These are phyloP conservation scores for Dryococelus australis DNA, from an alignment of 2,888 invertebrate genomes.

Conservation along the genomic window DNA sequence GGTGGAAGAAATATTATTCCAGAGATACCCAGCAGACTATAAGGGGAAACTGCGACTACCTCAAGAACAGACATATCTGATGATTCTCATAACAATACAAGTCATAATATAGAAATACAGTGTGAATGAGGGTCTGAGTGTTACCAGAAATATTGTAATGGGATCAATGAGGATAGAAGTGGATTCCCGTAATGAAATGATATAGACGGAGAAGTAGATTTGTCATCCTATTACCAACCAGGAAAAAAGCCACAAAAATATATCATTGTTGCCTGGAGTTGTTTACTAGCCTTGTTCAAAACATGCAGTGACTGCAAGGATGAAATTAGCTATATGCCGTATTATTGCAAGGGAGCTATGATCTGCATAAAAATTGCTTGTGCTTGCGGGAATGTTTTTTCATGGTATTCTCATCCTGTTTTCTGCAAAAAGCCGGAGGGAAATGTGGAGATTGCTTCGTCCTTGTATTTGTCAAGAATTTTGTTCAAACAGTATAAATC, in stretches of 20 bases:
- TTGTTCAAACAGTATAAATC: conserved; percentile 13
- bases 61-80: no score
- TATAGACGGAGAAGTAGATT: background rate
- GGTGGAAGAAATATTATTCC: no score
- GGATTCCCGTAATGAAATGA: conserved; percentile 28
- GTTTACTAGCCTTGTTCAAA: background rate
- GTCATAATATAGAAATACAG: no score
- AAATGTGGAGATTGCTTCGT: conserved; percentile 10
- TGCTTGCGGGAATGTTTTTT: background rate
- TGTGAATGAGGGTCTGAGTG: no score
- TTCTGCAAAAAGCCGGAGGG: background rate
- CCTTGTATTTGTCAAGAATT: conserved; percentile 1
- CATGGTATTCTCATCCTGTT: background rate
- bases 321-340: background rate
- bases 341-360: background rate
- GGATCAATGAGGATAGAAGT: no score
- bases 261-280: background rate
- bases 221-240: no score
- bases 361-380: background rate
- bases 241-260: background rate
- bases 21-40: no score
- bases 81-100: no score
- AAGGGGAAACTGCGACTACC: no score
- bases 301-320: background rate
- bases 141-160: no score